Percentiles rank a stretch among this genome's conserved stretches.
Conservation (phyloP, 2,888 invertebrate genomes). For the Agrotis puta region DNA sequence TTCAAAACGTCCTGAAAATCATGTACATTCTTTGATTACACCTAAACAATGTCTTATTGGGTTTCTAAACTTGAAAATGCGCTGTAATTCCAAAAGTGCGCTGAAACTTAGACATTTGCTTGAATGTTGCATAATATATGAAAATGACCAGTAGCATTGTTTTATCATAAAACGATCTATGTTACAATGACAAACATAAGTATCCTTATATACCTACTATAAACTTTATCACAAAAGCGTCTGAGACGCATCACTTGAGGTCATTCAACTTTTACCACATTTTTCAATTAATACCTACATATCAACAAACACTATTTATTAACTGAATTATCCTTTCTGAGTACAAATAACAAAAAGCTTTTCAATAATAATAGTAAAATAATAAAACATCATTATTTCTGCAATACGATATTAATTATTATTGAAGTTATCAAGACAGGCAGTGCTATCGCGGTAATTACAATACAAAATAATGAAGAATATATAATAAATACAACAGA, state of each 20-base stretch:
- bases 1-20: too few species aligned
- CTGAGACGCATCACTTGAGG: neutral
- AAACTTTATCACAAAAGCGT: neutral
- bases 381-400: slow-evolving; percentile 40
- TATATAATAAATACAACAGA: slow-evolving; percentile 26
- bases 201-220: too few species aligned
- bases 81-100: too few species aligned
- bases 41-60: too few species aligned
- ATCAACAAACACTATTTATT: slow-evolving; percentile 18
- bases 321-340: slow-evolving; percentile 24
- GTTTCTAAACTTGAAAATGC: too few species aligned
- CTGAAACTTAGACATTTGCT: too few species aligned
- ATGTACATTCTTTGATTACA: too few species aligned
- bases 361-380: neutral
- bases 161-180: neutral
- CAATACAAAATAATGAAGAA: slow-evolving; percentile 27
- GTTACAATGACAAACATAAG: neutral
- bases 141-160: too few species aligned
- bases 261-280: slow-evolving; percentile 10
- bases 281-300: slow-evolving; percentile 5
- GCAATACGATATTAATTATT: slow-evolving; percentile 28
- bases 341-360: slow-evolving; percentile 2
- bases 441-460: slow-evolving; percentile 34
- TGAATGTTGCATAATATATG: too few species aligned
- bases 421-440: slow-evolving; percentile 33